phyloP scores from a whole-genome alignment of 2,797 vertebrate genomes.

The Galago senegalensis region DNA sequence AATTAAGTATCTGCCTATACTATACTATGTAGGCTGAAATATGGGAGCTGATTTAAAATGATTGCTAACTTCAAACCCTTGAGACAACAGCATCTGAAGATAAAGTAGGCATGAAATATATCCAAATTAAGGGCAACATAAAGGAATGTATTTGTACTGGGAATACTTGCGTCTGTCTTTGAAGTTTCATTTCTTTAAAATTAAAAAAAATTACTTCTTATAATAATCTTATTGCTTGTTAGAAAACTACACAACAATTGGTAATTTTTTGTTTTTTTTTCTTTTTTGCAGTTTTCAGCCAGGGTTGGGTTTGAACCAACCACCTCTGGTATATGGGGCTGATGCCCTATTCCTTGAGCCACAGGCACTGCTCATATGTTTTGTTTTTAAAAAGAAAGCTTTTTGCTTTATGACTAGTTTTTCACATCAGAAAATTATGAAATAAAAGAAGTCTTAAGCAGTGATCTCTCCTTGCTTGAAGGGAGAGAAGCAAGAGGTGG shows the following conservation, averaged over 20 bases:
- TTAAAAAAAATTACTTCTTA: not conserved
- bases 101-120: not conserved
- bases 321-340: too few relatives aligned
- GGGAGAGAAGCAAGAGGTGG: too few relatives aligned
- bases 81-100: not conserved
- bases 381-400: not conserved
- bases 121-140: not conserved
- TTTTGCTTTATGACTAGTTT: not conserved
- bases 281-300: too few relatives aligned
- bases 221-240: not conserved
- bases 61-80: not conserved
- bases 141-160: not conserved
- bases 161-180: not conserved
- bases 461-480: not conserved
- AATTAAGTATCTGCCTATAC: not conserved
- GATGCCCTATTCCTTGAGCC: too few relatives aligned
- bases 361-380: not conserved
- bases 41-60: not conserved
- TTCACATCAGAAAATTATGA: not conserved
- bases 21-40: too few relatives aligned
- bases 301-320: too few relatives aligned
- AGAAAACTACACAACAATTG: not conserved
- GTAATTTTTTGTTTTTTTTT: not conserved
- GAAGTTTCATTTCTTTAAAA: not conserved
- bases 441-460: not conserved